phyloP scores from a whole-genome alignment of 2,888 invertebrate genomes.

The Cantharis nigra region DNA sequence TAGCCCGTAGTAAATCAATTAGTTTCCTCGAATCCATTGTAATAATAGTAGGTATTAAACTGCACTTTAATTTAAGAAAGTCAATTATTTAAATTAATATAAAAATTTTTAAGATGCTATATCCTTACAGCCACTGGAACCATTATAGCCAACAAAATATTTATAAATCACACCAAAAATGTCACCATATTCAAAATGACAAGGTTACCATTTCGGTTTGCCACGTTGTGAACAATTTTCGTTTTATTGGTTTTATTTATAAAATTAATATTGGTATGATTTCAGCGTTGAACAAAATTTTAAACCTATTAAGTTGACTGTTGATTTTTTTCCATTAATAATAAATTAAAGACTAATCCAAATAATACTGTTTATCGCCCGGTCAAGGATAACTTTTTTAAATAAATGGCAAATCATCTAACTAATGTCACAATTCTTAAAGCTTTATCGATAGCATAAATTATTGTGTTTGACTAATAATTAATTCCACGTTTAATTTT shows the following conservation, averaged over 20 bases:
- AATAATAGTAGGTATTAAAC: neutral
- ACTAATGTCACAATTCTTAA: neutral
- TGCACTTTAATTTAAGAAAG: neutral
- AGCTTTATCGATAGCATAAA: neutral
- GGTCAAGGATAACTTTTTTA: neutral
- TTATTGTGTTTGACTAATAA: neutral
- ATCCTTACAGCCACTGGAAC: slow-evolving; percentile 6
- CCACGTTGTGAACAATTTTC: neutral
- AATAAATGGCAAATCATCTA: neutral
- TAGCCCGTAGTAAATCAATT: slow-evolving; percentile 86
- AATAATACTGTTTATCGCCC: neutral
- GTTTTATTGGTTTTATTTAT: neutral
- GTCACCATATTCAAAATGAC: neutral
- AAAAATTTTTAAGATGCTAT: neutral
- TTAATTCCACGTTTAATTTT: neutral
- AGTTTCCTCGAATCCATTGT: slow-evolving; percentile 82
- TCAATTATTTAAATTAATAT: neutral
- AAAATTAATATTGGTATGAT: neutral
- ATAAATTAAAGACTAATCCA: neutral
- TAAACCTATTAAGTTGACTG: neutral
- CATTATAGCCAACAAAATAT: slow-evolving; percentile 24
- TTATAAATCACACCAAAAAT: neutral
- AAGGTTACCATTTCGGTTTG: neutral
- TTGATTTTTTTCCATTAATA: neutral
- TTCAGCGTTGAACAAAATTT: neutral